A percentile compares a stretch with the other conserved stretches of the same genome.
phyloP scores from a whole-genome alignment of 2,113 vertebrate genomes.

The Scartelaos histophorus region DNA sequence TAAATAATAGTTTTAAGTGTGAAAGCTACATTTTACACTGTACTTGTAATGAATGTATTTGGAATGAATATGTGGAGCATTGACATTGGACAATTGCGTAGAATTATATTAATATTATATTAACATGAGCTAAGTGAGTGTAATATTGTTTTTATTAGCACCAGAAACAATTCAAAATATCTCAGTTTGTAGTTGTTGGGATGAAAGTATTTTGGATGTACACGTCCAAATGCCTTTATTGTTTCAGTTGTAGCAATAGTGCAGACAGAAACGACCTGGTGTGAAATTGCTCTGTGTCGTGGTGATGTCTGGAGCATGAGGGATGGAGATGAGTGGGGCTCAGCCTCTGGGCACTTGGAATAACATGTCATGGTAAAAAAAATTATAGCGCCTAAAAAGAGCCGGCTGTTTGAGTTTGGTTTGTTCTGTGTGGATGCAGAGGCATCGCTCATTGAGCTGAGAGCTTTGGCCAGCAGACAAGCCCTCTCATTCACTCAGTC shows the following conservation, averaged over 20 bases:
- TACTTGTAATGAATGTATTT: neutral
- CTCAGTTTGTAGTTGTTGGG: neutral
- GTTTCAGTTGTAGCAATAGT: slow-evolving; percentile 24
- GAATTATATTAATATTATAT: no score
- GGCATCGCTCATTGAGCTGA: slow-evolving; percentile 31
- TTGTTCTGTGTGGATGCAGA: slow-evolving; percentile 41
- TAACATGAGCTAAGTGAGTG: neutral
- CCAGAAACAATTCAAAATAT: neutral
- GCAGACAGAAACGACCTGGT: slow-evolving; percentile 26
- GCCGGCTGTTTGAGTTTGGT: slow-evolving; percentile 36
- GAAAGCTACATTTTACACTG: neutral
- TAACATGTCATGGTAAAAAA: slow-evolving; percentile 58
- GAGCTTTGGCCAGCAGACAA: slow-evolving; percentile 29
- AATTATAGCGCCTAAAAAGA: slow-evolving; percentile 45
- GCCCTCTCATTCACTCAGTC: slow-evolving; percentile 19
- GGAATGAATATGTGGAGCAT: neutral
- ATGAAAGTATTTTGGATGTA: neutral
- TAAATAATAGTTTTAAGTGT: neutral
- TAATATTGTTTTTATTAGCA: neutral
- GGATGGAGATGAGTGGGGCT: slow-evolving; percentile 32
- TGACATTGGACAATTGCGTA: neutral
- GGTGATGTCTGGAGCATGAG: slow-evolving; percentile 34
- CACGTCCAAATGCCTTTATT: slow-evolving; percentile 21
- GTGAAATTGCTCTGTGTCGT: slow-evolving; percentile 36
- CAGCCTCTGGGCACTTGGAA: slow-evolving; percentile 49